A percentile compares a stretch with the other conserved stretches of the same genome.
phyloP scores from a whole-genome alignment of 2,888 invertebrate species.

The Galeruca laticollis region DNA sequence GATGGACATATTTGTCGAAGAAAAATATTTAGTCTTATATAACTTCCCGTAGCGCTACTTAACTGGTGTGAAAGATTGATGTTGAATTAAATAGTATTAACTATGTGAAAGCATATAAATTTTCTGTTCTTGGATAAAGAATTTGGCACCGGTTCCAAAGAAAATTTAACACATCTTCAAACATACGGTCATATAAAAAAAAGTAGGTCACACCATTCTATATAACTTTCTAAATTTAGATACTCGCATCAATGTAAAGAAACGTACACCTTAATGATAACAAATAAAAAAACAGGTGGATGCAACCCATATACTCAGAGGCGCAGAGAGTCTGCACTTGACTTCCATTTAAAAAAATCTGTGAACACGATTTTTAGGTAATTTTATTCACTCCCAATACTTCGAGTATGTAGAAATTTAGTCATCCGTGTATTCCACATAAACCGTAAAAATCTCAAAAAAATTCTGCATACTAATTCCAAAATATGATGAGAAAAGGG shows the following conservation, averaged over 20 bases:
- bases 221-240: slow-evolving; percentile 36
- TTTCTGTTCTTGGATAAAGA: slow-evolving; percentile 18
- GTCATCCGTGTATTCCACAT: neutral
- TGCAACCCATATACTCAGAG: slow-evolving; percentile 7
- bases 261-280: slow-evolving; percentile 20
- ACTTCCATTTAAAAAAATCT: neutral
- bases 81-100: slow-evolving; percentile 21
- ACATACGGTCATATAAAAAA: slow-evolving; percentile 13
- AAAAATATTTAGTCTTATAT: neutral
- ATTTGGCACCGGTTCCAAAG: slow-evolving; percentile 25
- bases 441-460: too few species aligned
- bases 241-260: slow-evolving; percentile 15
- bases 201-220: slow-evolving; percentile 33
- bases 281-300: slow-evolving; percentile 22
- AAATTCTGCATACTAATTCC: too few species aligned
- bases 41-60: neutral
- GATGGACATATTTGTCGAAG: slow-evolving; percentile 4
- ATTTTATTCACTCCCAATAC: too few species aligned
- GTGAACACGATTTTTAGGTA: neutral
- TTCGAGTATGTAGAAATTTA: too few species aligned
- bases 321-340: neutral
- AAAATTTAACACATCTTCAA: slow-evolving; percentile 16
- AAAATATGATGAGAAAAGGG: too few species aligned
- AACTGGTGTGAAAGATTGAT: slow-evolving; percentile 17
- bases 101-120: slow-evolving; percentile 12